A percentile compares a stretch with the other conserved stretches of the same genome.
Evolutionary conservation across 2,888 invertebrate species (phyloP).

Genomic region (Allacma fusca): DNA sequence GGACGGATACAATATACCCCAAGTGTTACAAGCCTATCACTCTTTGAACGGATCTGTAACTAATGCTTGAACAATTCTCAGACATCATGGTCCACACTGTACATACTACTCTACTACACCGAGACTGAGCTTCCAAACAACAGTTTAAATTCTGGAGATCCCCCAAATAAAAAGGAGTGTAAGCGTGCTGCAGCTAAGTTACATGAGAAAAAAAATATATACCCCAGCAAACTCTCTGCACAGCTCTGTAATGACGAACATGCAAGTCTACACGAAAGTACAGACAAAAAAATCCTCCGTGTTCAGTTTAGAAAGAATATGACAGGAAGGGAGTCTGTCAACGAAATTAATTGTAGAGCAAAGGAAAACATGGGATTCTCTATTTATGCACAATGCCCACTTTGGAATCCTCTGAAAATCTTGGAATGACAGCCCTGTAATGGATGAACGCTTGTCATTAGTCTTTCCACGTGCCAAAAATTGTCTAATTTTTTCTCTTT

Average conservation of each 20-base stretch:
- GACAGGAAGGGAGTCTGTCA: slow-evolving; percentile 59
- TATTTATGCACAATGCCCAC: slow-evolving; percentile 52
- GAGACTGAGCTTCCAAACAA: too few relatives aligned
- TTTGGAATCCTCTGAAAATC: slow-evolving; percentile 25
- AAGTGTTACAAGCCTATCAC: neutral
- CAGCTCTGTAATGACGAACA: neutral
- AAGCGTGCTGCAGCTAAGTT: neutral
- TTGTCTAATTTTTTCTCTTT: slow-evolving; percentile 34
- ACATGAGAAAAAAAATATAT: neutral
- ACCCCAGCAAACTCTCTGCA: neutral
- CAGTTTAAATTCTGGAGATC: slow-evolving; percentile 1
- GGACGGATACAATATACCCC: too few relatives aligned
- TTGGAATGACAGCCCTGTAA: slow-evolving; percentile 40
- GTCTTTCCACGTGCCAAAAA: slow-evolving; percentile 48
- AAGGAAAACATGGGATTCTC: slow-evolving; percentile 58
- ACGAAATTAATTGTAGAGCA: slow-evolving; percentile 59
- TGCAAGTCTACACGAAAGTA: neutral
- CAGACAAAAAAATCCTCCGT: neutral
- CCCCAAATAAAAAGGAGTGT: neutral
- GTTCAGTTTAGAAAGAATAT: slow-evolving; percentile 39
- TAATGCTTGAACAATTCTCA: neutral
- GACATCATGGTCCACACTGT: too few relatives aligned
- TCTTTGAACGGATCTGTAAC: neutral
- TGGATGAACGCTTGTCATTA: slow-evolving; percentile 51
- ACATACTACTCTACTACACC: too few relatives aligned